Evolutionary conservation across 2,888 invertebrate species (phyloP).

Genomic region (Sesamia inferens): DNA sequence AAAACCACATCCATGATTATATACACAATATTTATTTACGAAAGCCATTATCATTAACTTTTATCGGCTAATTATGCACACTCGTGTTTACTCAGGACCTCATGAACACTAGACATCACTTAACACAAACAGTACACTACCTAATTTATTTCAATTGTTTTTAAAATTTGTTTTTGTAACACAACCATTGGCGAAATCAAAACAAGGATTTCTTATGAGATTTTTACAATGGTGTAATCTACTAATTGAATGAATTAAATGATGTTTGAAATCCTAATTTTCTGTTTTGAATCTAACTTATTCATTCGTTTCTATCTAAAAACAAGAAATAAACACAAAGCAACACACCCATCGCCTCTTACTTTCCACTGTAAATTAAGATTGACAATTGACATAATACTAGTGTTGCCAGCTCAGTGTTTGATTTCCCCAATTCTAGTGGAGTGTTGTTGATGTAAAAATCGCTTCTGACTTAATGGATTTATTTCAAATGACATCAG

Average conservation of each 20-base stretch:
- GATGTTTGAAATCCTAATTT: slow-evolving; percentile 28
- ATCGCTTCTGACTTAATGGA: background rate
- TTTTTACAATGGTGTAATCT: slow-evolving; percentile 50
- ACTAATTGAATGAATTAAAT: slow-evolving; percentile 22
- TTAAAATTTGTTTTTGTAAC: slow-evolving; percentile 64
- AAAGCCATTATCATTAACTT: slow-evolving; percentile 70
- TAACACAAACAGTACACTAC: slow-evolving; percentile 55
- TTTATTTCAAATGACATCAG: too few relatives aligned
- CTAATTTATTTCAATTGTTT: slow-evolving; percentile 54
- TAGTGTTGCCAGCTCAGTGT: slow-evolving; percentile 56
- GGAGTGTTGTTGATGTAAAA: slow-evolving; percentile 28
- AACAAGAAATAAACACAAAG: slow-evolving; percentile 78
- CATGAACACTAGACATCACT: slow-evolving; percentile 47
- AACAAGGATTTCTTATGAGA: slow-evolving; percentile 50
- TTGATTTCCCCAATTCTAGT: slow-evolving; percentile 24
- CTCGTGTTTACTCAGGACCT: slow-evolving; percentile 42
- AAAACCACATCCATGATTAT: slow-evolving; percentile 76
- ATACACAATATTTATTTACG: slow-evolving; percentile 61
- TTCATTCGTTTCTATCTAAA: slow-evolving; percentile 68
- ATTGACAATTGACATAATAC: slow-evolving; percentile 65
- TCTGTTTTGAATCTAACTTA: slow-evolving; percentile 56
- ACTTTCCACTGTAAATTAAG: slow-evolving; percentile 83
- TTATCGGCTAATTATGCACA: slow-evolving; percentile 40
- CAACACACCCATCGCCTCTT: slow-evolving; percentile 86
- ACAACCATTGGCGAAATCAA: slow-evolving; percentile 52